Evolutionary conservation across 2,888 invertebrate genomes (phyloP), one percentile per base, ranked within the genome.

Genomic region (Euclidia mi): DNA sequence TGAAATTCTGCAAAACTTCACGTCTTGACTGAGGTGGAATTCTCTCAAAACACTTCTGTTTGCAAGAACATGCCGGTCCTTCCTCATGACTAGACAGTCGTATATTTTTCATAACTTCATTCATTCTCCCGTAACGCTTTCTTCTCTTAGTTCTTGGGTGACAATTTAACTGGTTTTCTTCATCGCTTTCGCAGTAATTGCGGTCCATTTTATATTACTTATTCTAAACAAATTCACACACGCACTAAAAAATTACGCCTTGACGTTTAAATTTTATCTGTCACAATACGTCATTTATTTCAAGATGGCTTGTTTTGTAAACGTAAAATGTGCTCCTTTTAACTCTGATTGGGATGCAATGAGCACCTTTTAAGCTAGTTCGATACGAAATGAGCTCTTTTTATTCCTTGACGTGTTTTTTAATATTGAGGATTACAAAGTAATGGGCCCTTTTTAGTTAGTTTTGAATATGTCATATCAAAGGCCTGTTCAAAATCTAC

Each of bases 11-110:
- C 31, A 52, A 49, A 45, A 53, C 45, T 45, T 41, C 53, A 14
- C 45, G 9, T 45, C 59, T 60, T 51, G 55, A 49, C 48, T 56
- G 42, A 18, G 50, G 46, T 50, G 50, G 55, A 2, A 55, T 20
- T 37, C 14, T 46, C 41, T 55, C 48, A 50, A 55, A 60, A 60
- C 60, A 60, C 37, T 60, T 60, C 43, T 55, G 46, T 42, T 55
- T 60, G 15, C 29, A 17, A 25, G 25, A 34, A n/a, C 29, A 29
- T 10, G 7, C n/a, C n/a, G 7, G 10, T 10, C 29, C 29, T 10
- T 15, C 12, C n/a, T 43, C 43, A 15, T 43, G 43, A 15, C 43
- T 32, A 11, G 12, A 17, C 2, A 43, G 29, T 29, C n/a, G 7
- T n/a, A 29, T 29, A 3, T 29, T 25, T 17, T 47, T 47, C 10